Percentiles rank a stretch among this genome's conserved stretches.
Evolutionary conservation across 1,140 invertebrate species (phyloP).

Genomic region (Psilanteris sp.): DNA sequence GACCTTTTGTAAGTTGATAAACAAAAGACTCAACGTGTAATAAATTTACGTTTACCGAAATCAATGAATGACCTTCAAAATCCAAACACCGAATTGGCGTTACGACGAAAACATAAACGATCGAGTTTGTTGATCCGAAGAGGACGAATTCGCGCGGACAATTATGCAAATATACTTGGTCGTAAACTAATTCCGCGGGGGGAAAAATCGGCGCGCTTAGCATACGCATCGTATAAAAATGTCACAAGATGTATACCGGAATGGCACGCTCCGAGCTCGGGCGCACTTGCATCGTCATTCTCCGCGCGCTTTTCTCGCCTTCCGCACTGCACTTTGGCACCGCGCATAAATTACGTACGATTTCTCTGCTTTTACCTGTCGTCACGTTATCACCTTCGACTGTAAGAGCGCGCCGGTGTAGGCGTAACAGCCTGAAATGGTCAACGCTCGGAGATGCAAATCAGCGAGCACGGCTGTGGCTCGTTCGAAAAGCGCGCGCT

Average conservation of each 20-base stretch:
- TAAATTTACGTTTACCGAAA: too few relatives aligned
- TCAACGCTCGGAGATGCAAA: conserved; percentile 59
- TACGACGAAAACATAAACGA: conserved; percentile 11
- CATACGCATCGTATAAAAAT: conserved; percentile 46
- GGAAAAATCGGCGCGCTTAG: conserved; percentile 41
- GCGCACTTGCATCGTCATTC: conserved; percentile 59
- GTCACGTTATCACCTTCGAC: conserved; percentile 62
- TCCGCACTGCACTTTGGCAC: conserved; percentile 60
- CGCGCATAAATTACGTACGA: conserved; percentile 62
- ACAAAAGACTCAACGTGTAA: too few relatives aligned
- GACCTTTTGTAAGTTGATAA: too few relatives aligned
- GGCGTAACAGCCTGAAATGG: conserved; percentile 59
- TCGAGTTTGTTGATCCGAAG: neutral
- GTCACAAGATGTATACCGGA: conserved; percentile 57
- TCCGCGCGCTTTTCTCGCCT: conserved; percentile 61
- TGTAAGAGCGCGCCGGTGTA: conserved; percentile 57
- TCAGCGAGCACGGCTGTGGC: conserved; percentile 18
- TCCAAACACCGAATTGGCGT: too few relatives aligned
- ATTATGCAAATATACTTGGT: conserved; percentile 46
- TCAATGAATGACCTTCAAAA: too few relatives aligned
- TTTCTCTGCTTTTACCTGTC: conserved; percentile 64
- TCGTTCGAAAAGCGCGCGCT: conserved; percentile 45
- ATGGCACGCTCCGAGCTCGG: conserved; percentile 56
- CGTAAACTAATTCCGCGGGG: conserved; percentile 26
- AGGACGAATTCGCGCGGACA: conserved; percentile 18